phyloP scores from a whole-genome alignment of 2,797 vertebrate species.

The Tauraco hartlaubi region DNA sequence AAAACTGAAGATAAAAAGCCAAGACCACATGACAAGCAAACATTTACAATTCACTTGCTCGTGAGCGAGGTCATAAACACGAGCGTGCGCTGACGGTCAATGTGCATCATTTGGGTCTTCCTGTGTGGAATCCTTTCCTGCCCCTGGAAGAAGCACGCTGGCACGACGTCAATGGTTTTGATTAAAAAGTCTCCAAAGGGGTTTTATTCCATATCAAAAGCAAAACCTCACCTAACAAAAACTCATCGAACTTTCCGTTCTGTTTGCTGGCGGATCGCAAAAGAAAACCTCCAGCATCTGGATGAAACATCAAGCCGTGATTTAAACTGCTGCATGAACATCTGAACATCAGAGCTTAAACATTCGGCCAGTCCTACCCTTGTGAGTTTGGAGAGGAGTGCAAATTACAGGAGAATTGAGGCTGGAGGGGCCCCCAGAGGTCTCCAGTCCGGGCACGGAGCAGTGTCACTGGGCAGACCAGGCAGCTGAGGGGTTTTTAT shows the following conservation, averaged over 20 bases:
- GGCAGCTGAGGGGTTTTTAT: background rate
- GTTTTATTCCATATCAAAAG: background rate
- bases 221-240: background rate
- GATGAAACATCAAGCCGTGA: background rate
- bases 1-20: conserved; percentile 34
- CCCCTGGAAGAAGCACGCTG: background rate
- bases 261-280: background rate
- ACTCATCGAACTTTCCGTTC: background rate
- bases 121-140: background rate
- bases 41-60: background rate
- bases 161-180: background rate
- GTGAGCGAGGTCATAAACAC: background rate
- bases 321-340: background rate
- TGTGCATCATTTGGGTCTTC: background rate
- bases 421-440: background rate
- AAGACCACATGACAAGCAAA: background rate
- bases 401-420: no score
- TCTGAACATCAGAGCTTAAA: background rate
- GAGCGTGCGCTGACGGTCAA: fast-evolving
- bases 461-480: fast-evolving
- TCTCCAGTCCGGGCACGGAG: background rate
- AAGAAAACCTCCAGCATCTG: background rate
- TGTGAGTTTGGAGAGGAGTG: background rate
- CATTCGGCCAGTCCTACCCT: background rate
- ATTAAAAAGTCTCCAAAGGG: background rate